Conservation (phyloP, 2,888 invertebrate species). For the Hymenopus coronatus region DNA sequence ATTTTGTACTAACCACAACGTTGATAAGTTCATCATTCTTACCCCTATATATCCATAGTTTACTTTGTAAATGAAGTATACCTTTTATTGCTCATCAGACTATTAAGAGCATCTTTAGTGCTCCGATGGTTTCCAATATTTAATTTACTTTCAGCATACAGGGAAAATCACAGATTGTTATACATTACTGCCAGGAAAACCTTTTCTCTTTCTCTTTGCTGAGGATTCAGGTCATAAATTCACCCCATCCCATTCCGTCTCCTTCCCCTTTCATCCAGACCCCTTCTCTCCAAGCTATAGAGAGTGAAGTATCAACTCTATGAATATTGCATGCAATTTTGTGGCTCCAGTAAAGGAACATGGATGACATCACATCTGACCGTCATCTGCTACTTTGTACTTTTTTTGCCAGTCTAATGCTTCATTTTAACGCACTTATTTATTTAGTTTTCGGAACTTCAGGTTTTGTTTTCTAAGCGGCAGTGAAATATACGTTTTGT, state of each 20-base stretch:
- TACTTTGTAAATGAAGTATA: too few species aligned
- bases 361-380: slow-evolving; percentile 19
- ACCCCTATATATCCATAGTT: too few species aligned
- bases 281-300: background rate
- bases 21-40: too few species aligned
- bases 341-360: slow-evolving; percentile 20
- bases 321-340: slow-evolving; percentile 31
- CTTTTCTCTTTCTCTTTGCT: background rate
- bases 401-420: background rate
- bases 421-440: background rate
- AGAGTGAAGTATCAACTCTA: slow-evolving; percentile 23
- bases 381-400: background rate
- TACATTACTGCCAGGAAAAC: background rate
- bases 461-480: background rate
- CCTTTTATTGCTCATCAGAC: too few species aligned
- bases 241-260: background rate
- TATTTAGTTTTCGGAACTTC: background rate
- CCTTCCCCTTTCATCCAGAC: background rate
- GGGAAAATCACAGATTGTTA: background rate
- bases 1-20: too few species aligned
- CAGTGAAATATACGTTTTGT: background rate
- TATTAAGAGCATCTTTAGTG: too few species aligned
- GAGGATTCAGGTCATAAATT: slow-evolving; percentile 19
- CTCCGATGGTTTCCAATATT: background rate
- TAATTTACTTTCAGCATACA: background rate